Evolutionary conservation across 1,140 invertebrate species (phyloP).

Genomic region (Scaptodrosophila lebanonensis): DNA sequence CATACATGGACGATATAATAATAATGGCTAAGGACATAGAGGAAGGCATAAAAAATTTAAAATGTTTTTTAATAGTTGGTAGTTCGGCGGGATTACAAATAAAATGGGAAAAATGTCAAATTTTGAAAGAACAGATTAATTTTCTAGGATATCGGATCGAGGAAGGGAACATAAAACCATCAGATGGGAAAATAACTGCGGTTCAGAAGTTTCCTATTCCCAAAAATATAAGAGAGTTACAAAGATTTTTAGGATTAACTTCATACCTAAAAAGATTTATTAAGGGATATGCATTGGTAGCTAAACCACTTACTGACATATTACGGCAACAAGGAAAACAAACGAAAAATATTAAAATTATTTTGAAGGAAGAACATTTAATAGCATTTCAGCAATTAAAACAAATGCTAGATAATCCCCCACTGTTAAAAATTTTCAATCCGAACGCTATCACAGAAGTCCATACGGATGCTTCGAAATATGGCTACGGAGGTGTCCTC

Average conservation of each 20-base stretch:
- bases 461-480: conserved; percentile 38
- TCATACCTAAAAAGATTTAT: conserved; percentile 68
- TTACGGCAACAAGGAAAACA: conserved; percentile 2
- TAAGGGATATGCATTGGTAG: conserved; percentile 42
- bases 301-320: conserved; percentile 41
- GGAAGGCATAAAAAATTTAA: no score
- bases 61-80: background rate
- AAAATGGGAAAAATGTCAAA: background rate
- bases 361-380: background rate
- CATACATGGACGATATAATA: no score
- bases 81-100: background rate
- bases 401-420: conserved; percentile 5
- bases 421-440: conserved; percentile 36
- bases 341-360: conserved; percentile 13
- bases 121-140: conserved; percentile 19
- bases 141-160: conserved; percentile 36
- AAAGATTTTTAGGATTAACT: conserved; percentile 58
- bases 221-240: conserved; percentile 38
- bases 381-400: conserved; percentile 22
- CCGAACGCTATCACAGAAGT: conserved; percentile 16
- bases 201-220: conserved; percentile 56
- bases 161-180: conserved; percentile 33
- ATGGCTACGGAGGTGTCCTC: conserved; percentile 43
- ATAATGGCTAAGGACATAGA: no score
- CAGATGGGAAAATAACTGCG: conserved; percentile 47